Evolutionary conservation across 2,113 vertebrate species (phyloP), one percentile per base, ranked within the genome.

Genomic region (Anarhynchus alexandrinus): DNA sequence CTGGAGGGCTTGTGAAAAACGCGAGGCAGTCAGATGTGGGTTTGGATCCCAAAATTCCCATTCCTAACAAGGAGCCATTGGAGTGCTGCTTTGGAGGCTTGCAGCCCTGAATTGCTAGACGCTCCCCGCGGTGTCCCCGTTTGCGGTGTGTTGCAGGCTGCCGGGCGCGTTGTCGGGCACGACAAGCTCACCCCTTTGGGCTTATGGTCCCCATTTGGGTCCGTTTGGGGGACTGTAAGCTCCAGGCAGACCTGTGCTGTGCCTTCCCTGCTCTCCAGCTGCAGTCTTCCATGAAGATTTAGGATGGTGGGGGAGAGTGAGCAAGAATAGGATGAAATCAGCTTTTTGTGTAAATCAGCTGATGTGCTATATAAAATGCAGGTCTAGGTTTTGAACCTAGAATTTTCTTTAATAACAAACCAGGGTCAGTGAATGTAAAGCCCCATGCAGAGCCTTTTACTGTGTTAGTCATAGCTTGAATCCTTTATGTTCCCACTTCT

Each of bases 381-480:
- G 64, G 89, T 90, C 71, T 84, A 78, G 85, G 86, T 80, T 98
- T 95, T 92, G 93, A 94, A 96, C 87, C 95, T 90, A 96, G 95
- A 95, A 90, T 97, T 98, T 97, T 97, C 83, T 96, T 96, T 98
- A 97, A 97, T 98, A 97, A 95, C 96, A 36, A 96, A 87, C 90
- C 88, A 58, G 9, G 69, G 97, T 97, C 98, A 98, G 95, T 97
- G 97, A 98, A 96, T 91, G 91, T 96, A 96, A 97, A 97, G 96
- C 92, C 85, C 84, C 96, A 94, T 95, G 96, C 96, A 86, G 90
- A 97, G 97, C 96, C 93, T 97, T 98, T 97, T 90, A 97, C 94
- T 93, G 94, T 94, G 96, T 98, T 98, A 97, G 97, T 98, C 97
- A 97, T 98, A 97, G 97, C 95, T 97, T 97, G 97, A 96, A 94